phyloP scores from a whole-genome alignment of 2,113 vertebrate species.

The Clarias batrachus region DNA sequence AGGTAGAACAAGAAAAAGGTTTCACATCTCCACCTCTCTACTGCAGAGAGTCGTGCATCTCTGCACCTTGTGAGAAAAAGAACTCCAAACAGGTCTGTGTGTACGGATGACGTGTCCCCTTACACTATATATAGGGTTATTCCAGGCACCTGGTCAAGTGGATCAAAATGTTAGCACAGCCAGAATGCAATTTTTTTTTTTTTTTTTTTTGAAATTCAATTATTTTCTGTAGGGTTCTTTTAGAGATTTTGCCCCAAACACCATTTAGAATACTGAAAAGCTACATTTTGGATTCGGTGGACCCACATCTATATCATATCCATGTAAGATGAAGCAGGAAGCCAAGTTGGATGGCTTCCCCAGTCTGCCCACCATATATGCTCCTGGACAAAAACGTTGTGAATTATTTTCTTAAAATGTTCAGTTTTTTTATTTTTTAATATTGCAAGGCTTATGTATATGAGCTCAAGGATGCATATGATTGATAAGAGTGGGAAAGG shows the following conservation, averaged over 20 bases:
- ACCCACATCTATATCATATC: no score
- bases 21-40: slow-evolving; percentile 70
- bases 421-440: no score
- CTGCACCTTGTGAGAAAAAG: slow-evolving; percentile 61
- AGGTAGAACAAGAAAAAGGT: slow-evolving; percentile 62
- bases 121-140: not conserved
- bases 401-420: no score
- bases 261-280: not conserved
- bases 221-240: not conserved
- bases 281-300: not conserved
- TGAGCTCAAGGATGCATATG: not conserved
- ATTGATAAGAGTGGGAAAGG: not conserved
- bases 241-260: not conserved
- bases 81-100: slow-evolving; percentile 55
- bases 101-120: not conserved
- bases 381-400: no score
- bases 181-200: no score
- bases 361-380: no score
- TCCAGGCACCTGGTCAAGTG: not conserved
- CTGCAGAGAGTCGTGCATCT: slow-evolving; percentile 57
- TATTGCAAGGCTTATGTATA: no score
- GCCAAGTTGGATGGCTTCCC: no score
- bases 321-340: no score
- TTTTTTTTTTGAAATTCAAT: no score
- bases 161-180: no score